These are phyloP conservation scores for Drosophila albomicans DNA, from an alignment of 1,140 invertebrate species.

Conservation along the genomic window DNA sequence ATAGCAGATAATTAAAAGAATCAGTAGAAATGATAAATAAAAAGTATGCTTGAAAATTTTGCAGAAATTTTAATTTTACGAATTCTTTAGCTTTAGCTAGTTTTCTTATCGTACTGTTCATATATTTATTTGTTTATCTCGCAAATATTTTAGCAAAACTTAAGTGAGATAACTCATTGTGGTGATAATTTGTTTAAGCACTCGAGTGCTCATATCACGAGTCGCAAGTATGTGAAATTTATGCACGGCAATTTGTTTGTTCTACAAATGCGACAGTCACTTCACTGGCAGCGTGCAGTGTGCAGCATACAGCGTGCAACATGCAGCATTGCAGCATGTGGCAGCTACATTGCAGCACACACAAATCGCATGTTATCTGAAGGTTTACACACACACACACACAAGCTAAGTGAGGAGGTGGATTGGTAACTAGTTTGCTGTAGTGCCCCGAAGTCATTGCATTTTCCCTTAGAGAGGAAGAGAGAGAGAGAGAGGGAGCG, in stretches of 20 bases:
- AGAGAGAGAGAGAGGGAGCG: too few relatives aligned
- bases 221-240: background rate
- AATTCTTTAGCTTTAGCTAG: too few relatives aligned
- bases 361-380: conserved; percentile 42
- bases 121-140: too few relatives aligned
- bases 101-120: too few relatives aligned
- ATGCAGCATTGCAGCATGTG: background rate
- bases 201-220: background rate
- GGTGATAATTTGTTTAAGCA: background rate
- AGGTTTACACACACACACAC: conserved; percentile 1
- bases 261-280: conserved; percentile 6
- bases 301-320: conserved; percentile 8
- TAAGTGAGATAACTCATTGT: background rate
- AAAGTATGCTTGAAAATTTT: too few relatives aligned
- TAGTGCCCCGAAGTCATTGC: conserved; percentile 16
- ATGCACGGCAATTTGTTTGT: conserved; percentile 24
- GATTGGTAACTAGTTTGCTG: background rate
- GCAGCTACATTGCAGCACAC: conserved; percentile 6
- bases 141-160: too few relatives aligned
- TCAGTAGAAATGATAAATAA: too few relatives aligned
- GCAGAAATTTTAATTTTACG: too few relatives aligned
- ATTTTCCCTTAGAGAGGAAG: conserved; percentile 2
- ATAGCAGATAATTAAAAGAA: too few relatives aligned
- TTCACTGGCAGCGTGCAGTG: conserved; percentile 1
- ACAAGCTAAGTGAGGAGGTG: background rate